Base-by-base conservation (phyloP, 1,140 invertebrate genomes). In the Lepidurus packardi region DNA sequence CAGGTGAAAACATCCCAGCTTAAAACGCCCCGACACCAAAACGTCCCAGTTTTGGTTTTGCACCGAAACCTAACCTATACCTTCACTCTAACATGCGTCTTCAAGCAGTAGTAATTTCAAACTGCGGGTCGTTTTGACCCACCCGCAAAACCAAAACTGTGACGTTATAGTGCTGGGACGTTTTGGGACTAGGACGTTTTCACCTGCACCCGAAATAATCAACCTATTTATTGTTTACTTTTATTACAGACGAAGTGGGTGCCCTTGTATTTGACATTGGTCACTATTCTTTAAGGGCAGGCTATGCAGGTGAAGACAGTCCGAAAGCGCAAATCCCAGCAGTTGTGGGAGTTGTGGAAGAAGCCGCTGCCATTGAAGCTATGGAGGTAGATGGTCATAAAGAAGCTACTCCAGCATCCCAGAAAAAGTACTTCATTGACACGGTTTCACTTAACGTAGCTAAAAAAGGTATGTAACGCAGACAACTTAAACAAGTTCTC, bases 191-290 rank as follows among this genome's bases (percentile, higher is more conserved):
- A n/a, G n/a, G n/a, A n/a, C n/a, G n/a, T n/a, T n/a, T n/a, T n/a
- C n/a, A n/a, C n/a, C n/a, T n/a, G n/a, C n/a, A n/a, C n/a, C n/a
- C n/a, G n/a, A n/a, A n/a, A n/a, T 13, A 4, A 16, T 16, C 21
- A 78, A 34, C 34, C 34, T 34, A 34, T 34, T 34, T 34, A 34
- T 34, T 34, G 73, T 44, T 78, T 77, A 80, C 77, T 78, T 73
- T 81, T 42, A 80, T 81, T 82, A 53, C 81, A 88, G 98, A 99
- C 88, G 98, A 99, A 86, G 98, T 99, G 81, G 97, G 97, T 16
- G 97, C 97, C 0, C 84, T 99, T 78, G 97, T 99, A 11, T 97
- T 99, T 85, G 97, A 99, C 86, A 90, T 96, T 73, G 97, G 96
- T 0, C 94, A 96, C 82, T 93, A 94, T 85, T 95, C 94, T 1